Evolutionary conservation across 1,140 invertebrate species (phyloP).

Genomic region (Drosophila equinoxialis): DNA sequence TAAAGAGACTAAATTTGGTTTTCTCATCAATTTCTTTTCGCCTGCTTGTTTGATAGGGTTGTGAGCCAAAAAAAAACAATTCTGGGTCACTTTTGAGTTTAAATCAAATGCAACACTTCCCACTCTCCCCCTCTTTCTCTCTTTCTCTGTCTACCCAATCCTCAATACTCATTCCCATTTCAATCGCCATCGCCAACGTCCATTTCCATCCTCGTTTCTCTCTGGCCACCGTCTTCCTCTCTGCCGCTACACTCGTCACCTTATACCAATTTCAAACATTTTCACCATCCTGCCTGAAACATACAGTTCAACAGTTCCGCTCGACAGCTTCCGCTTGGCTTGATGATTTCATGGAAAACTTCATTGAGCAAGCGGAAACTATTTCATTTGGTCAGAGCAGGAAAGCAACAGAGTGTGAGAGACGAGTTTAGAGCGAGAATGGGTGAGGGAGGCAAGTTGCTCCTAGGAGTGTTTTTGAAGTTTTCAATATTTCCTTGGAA

Average conservation of each 20-base stretch:
- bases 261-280: constrained; percentile 14
- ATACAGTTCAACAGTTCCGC: constrained; percentile 69
- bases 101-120: constrained; percentile 9
- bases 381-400: constrained; percentile 67
- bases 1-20: constrained; percentile 8
- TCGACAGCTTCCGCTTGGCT: constrained; percentile 78
- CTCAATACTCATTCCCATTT: constrained; percentile 4
- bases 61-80: not conserved
- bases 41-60: not conserved
- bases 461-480: constrained; percentile 62
- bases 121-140: not conserved
- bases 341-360: constrained; percentile 80
- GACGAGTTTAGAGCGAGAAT: not conserved
- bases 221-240: not conserved
- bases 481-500: constrained; percentile 62
- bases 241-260: not conserved
- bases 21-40: constrained; percentile 6
- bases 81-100: constrained; percentile 12
- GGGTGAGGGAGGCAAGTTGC: constrained; percentile 12
- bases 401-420: constrained; percentile 3
- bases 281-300: constrained; percentile 47
- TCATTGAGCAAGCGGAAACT: constrained; percentile 80
- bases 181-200: not conserved
- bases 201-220: not conserved
- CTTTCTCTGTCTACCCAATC: not conserved